phyloP scores from a whole-genome alignment of 2,113 vertebrate species.

The Neotoma lepida region DNA sequence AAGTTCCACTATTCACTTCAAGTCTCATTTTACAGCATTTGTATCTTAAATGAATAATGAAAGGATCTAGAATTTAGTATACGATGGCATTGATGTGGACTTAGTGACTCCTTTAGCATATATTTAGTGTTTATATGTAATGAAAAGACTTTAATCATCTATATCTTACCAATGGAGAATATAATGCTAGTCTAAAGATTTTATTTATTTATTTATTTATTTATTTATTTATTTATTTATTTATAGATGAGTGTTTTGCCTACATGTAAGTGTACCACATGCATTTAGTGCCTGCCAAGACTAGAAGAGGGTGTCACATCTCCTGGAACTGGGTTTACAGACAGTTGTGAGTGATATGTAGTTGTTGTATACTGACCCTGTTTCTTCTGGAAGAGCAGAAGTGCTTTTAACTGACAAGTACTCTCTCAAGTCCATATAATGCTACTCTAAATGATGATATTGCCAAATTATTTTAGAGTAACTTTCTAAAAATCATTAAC shows the following conservation, averaged over 20 bases:
- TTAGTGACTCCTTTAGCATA: background rate
- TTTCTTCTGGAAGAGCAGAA: background rate
- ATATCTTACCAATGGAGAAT: background rate
- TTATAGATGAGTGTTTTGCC: background rate
- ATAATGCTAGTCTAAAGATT: background rate
- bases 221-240: background rate
- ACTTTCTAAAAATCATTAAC: conserved; percentile 47
- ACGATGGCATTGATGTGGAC: background rate
- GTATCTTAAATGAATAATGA: background rate
- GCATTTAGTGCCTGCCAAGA: background rate
- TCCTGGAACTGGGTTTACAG: background rate
- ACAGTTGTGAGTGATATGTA: background rate
- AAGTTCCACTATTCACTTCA: background rate
- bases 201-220: background rate
- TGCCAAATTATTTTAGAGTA: conserved; percentile 28
- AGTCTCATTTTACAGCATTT: background rate
- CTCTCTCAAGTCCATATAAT: background rate
- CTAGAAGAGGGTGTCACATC: background rate
- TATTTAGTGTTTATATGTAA: background rate
- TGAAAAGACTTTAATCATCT: background rate
- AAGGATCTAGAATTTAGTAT: background rate
- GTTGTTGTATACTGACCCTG: background rate
- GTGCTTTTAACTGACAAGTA: background rate
- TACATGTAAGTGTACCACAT: background rate
- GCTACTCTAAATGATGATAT: background rate